Conservation (phyloP, 2,888 invertebrate genomes). For the Drosophila limbata region DNA sequence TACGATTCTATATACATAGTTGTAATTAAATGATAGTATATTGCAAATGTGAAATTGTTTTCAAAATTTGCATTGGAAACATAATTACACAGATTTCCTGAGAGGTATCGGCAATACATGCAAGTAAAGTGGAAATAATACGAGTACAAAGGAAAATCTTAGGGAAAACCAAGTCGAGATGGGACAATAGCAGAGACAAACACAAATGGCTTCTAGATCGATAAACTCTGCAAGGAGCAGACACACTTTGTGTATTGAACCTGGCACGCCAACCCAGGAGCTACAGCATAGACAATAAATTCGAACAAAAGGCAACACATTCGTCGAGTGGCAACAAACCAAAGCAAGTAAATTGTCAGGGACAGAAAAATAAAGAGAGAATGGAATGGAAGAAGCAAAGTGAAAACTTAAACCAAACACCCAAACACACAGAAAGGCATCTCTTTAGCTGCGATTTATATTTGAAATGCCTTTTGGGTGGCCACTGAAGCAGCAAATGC, state of each 20-base stretch:
- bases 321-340: constrained; percentile 64
- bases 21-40: constrained; percentile 17
- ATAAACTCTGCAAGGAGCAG: constrained; percentile 59
- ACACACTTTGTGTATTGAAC: constrained; percentile 56
- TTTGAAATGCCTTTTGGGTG: constrained; percentile 69
- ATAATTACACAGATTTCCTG: constrained; percentile 24
- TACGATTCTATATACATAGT: background rate
- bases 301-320: constrained; percentile 71
- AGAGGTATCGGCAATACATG: constrained; percentile 3
- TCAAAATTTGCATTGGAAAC: constrained; percentile 2
- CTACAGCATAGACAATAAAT: constrained; percentile 68
- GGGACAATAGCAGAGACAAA: constrained; percentile 35
- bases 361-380: constrained; percentile 20
- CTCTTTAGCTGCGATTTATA: constrained; percentile 61
- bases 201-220: constrained; percentile 60
- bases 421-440: constrained; percentile 54
- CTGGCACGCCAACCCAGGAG: constrained; percentile 22
- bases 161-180: background rate
- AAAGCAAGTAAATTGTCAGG: constrained; percentile 59
- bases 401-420: constrained; percentile 58
- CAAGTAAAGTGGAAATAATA: background rate
- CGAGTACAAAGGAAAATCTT: constrained; percentile 21
- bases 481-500: constrained; percentile 72
- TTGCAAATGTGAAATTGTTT: constrained; percentile 14
- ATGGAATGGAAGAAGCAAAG: constrained; percentile 24